Conservation (phyloP, 2,797 vertebrate species). For the Moxostoma hubbsi region DNA sequence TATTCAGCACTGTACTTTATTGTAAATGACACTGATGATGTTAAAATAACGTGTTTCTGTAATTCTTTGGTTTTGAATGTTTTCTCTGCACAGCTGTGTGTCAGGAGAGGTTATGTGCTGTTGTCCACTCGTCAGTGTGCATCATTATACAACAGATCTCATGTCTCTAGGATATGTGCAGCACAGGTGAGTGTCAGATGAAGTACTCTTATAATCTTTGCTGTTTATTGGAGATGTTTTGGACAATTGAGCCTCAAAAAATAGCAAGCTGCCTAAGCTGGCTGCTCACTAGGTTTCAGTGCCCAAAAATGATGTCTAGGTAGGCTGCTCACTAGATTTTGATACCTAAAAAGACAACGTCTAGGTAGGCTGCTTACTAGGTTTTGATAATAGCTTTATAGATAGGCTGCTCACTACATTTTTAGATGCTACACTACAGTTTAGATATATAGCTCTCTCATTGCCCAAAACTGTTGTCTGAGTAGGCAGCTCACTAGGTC, state of each 20-base stretch:
- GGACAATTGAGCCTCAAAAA: background rate
- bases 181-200: conserved; percentile 70
- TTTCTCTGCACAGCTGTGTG: conserved; percentile 67
- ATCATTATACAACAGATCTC: conserved; percentile 66
- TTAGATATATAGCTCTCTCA: no score
- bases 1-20: background rate
- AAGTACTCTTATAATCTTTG: background rate
- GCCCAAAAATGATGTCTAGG: no score
- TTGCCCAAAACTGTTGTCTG: no score
- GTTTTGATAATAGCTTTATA: no score
- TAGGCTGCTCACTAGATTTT: no score
- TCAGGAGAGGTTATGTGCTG: conserved; percentile 71
- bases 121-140: conserved; percentile 71
- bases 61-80: background rate
- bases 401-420: no score
- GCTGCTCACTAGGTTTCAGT: no score
- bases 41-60: background rate
- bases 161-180: conserved; percentile 69
- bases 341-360: no score
- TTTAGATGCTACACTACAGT: no score
- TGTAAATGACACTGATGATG: background rate
- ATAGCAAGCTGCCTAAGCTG: no score
- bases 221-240: background rate
- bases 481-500: no score
- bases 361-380: no score